phyloP scores from a whole-genome alignment of 2,113 vertebrate genomes.

The Oreotrochilus melanogaster region DNA sequence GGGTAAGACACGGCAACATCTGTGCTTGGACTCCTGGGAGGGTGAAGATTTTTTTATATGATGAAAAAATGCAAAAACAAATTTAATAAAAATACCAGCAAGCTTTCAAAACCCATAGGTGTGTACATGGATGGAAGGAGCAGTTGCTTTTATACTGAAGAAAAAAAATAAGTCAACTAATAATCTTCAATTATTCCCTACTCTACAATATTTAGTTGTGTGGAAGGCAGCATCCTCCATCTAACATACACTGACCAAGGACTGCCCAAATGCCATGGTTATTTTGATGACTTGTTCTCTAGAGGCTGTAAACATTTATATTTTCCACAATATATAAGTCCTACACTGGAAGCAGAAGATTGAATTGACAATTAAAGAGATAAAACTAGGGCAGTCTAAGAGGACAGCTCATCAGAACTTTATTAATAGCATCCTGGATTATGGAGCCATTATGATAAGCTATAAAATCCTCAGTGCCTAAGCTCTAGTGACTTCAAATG shows the following conservation, averaged over 20 bases:
- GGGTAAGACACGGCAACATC: background rate
- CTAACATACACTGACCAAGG: background rate
- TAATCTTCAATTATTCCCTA: background rate
- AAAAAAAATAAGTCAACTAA: background rate
- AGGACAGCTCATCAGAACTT: conserved; percentile 14
- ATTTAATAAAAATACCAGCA: background rate
- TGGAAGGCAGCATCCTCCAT: background rate
- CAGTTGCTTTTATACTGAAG: background rate
- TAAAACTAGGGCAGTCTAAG: background rate
- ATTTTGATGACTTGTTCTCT: background rate
- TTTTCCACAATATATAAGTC: background rate
- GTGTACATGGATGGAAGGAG: background rate
- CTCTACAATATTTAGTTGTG: background rate
- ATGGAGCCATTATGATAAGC: background rate
- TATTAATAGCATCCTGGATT: conserved; percentile 50
- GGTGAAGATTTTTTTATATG: background rate
- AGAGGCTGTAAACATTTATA: background rate
- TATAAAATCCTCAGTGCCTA: conserved; percentile 20
- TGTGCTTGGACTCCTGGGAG: background rate
- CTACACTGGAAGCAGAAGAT: background rate
- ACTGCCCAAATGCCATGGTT: background rate
- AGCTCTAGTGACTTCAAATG: background rate
- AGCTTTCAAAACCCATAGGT: background rate
- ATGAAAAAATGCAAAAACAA: background rate
- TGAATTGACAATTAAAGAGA: background rate